Evolutionary conservation across 2,888 invertebrate species (phyloP), one percentile per base, ranked within the genome.

Genomic region (Ectropis crepuscularia): DNA sequence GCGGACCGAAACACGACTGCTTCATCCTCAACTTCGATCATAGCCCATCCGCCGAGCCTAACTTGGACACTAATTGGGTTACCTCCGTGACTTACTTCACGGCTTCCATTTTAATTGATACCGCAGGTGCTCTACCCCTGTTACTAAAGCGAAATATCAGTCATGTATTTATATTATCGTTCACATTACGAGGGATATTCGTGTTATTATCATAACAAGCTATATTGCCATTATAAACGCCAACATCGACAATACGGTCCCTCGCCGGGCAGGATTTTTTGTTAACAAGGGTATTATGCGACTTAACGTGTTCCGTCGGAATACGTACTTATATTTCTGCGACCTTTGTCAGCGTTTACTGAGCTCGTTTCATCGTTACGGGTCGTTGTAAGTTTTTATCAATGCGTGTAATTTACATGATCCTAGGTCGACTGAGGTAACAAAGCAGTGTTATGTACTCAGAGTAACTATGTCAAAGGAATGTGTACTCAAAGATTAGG

Each of bases 241-340:
- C 69, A 74, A 75, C 74, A 74, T 75, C 72, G 74, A 78, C 75
- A 76, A 76, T 74, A 73, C 63, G 71, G 69, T 64, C 74, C 74
- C 73, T 78, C 69, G 76, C 67, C 61, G 53, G 72, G 69, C 70
- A 76, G 63, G 74, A 73, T 76, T 80, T 80, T 80, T 80, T 81
- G 79, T 77, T 79, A 81, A 79, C 79, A 76, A 75, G 74, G 79
- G 78, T 80, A 76, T 77, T 79, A 77, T 73, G 68, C 62, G 77
- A 72, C 66, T 74, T 76, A 78, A 75, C 75, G 69, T 78, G 74
- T 76, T 73, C 69, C 61, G 69, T 66, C 68, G 73, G 72, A 73
- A 75, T 71, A 69, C 69, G 72, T 66, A 74, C 64, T 53, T 62
- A 72, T 75, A 76, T 74, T 74, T 71, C 70, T 70, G 69, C 69